phyloP scores from a whole-genome alignment of 2,888 invertebrate genomes.

The Melinaea menophilus region DNA sequence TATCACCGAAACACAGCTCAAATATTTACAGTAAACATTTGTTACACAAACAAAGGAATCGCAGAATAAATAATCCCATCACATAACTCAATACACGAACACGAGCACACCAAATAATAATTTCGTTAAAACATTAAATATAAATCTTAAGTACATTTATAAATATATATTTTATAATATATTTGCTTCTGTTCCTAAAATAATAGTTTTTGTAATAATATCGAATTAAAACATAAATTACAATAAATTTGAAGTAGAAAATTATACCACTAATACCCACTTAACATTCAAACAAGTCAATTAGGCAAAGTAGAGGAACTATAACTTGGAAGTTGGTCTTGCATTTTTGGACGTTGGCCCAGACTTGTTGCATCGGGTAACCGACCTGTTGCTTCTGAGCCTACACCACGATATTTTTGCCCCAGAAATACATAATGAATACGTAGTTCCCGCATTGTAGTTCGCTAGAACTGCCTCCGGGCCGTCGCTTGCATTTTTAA shows the following conservation, averaged over 20 bases:
- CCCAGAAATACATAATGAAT: conserved; percentile 74
- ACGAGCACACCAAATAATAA: conserved; percentile 38
- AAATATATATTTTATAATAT: too few species aligned
- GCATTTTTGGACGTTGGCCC: conserved; percentile 77
- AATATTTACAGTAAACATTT: conserved; percentile 32
- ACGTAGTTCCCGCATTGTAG: conserved; percentile 63
- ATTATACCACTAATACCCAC: conserved; percentile 33
- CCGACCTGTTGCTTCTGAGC: conserved; percentile 67
- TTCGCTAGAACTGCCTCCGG: conserved; percentile 44
- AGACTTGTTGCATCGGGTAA: conserved; percentile 72
- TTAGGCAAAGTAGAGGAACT: conserved; percentile 32
- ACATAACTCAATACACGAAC: conserved; percentile 45
- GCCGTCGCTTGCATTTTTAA: conserved; percentile 40
- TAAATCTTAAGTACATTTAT: too few species aligned
- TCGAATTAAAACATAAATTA: too few species aligned
- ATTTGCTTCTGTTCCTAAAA: too few species aligned
- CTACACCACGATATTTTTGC: conserved; percentile 66
- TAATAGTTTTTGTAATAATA: too few species aligned
- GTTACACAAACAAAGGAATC: conserved; percentile 38
- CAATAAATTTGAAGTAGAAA: conserved; percentile 14
- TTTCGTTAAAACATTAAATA: neutral
- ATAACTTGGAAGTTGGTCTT: conserved; percentile 53
- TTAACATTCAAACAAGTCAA: conserved; percentile 44
- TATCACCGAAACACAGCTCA: conserved; percentile 21
- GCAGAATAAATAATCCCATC: conserved; percentile 33